Percentiles rank a stretch among this genome's conserved stretches.
These are phyloP conservation scores for Gobio occitaniae DNA, from an alignment of 2,797 vertebrate species.

Conservation along the genomic window DNA sequence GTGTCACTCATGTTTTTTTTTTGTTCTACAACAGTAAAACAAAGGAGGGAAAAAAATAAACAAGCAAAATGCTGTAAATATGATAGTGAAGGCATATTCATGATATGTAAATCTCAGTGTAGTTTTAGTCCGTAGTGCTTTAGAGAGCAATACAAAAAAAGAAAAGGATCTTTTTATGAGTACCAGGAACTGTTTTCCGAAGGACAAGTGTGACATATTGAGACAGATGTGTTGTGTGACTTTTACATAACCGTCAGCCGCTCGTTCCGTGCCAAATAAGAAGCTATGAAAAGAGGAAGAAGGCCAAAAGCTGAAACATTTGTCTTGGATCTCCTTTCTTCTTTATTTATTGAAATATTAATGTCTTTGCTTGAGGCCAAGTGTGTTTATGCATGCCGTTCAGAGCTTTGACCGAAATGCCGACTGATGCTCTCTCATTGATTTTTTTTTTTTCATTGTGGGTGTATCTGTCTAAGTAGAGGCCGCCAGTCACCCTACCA, in stretches of 20 bases:
- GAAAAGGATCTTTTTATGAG: slow-evolving; percentile 53
- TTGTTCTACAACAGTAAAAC: slow-evolving; percentile 74
- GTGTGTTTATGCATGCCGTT: slow-evolving; percentile 64
- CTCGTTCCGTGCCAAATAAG: slow-evolving; percentile 50
- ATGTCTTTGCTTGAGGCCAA: slow-evolving; percentile 67
- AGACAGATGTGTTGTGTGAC: slow-evolving; percentile 60
- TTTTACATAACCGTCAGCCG: slow-evolving; percentile 57
- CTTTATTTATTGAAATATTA: slow-evolving; percentile 71
- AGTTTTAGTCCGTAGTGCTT: slow-evolving; percentile 62
- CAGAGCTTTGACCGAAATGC: slow-evolving; percentile 54
- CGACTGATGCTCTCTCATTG: slow-evolving; percentile 56
- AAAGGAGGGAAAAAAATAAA: slow-evolving; percentile 76
- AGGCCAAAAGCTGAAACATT: slow-evolving; percentile 60
- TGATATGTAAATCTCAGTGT: slow-evolving; percentile 72
- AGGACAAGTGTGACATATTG: slow-evolving; percentile 50
- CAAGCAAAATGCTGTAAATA: slow-evolving; percentile 76
- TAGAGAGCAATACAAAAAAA: slow-evolving; percentile 56
- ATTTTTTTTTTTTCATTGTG: slow-evolving; percentile 56
- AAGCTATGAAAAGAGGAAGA: slow-evolving; percentile 53
- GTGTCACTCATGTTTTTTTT: slow-evolving; percentile 47
- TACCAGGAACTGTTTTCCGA: slow-evolving; percentile 54
- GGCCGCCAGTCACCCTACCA: slow-evolving; percentile 39
- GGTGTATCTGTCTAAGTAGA: slow-evolving; percentile 62
- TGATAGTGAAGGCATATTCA: slow-evolving; percentile 62
- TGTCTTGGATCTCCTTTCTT: slow-evolving; percentile 67